Evolutionary conservation across 2,888 invertebrate species (phyloP).

Genomic region (Aplocera efformata): DNA sequence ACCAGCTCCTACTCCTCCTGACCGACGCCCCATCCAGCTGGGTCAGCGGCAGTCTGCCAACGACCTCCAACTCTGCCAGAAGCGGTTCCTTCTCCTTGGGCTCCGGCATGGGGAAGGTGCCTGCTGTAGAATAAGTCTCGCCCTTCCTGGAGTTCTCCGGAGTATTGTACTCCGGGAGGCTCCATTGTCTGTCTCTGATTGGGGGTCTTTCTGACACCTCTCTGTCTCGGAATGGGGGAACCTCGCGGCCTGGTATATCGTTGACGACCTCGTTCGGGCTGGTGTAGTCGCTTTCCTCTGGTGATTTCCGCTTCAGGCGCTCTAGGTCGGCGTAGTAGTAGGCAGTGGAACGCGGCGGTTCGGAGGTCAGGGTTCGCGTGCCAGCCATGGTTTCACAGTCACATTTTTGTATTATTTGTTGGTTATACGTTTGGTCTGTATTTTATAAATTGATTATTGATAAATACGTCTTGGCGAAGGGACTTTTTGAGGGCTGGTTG

Average conservation of each 20-base stretch:
- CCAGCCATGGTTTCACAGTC: constrained; percentile 43
- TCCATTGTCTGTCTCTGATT: constrained; percentile 54
- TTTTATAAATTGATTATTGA: too few relatives aligned
- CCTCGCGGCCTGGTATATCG: constrained; percentile 56
- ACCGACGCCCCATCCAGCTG: constrained; percentile 60
- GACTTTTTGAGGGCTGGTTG: too few relatives aligned
- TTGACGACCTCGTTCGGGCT: constrained; percentile 63
- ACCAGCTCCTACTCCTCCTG: constrained; percentile 80
- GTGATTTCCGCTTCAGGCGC: constrained; percentile 68
- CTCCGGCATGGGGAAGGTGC: constrained; percentile 73
- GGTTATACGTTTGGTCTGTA: not conserved
- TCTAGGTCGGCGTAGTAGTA: constrained; percentile 81
- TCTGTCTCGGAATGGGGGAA: constrained; percentile 56
- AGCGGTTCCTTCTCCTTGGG: constrained; percentile 69
- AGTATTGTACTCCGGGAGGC: constrained; percentile 55
- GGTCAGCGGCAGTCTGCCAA: constrained; percentile 60
- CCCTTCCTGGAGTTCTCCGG: constrained; percentile 55
- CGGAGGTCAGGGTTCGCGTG: constrained; percentile 62
- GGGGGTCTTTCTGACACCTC: constrained; percentile 40
- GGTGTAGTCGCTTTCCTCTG: constrained; percentile 56
- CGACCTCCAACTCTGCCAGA: constrained; percentile 64
- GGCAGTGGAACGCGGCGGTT: constrained; percentile 81
- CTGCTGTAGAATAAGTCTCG: constrained; percentile 73
- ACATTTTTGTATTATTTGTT: constrained; percentile 13
- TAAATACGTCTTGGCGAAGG: too few relatives aligned